Conservation (phyloP, 2,113 vertebrate species). For the Halcyon malimbica region DNA sequence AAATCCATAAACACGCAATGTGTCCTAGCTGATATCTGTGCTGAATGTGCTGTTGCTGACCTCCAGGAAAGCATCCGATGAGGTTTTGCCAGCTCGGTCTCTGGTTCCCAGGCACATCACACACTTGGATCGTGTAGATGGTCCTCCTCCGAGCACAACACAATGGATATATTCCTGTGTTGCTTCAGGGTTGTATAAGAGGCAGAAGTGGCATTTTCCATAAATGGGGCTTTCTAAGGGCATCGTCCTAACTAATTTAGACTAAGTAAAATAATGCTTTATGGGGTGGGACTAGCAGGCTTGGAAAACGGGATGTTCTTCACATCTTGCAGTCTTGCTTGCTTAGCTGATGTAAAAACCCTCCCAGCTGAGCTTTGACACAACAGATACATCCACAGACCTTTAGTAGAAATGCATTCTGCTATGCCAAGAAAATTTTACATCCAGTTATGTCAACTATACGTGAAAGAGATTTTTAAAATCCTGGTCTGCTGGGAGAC, state of each 20-base stretch:
- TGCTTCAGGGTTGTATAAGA: not conserved
- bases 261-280: not conserved
- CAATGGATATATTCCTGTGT: accelerated
- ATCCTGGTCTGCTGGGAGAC: not conserved
- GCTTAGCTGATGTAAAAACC: not conserved
- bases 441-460: not conserved
- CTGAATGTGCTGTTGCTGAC: not conserved
- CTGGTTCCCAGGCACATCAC: not conserved
- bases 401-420: not conserved
- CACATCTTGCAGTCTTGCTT: not conserved
- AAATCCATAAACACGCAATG: not conserved
- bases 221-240: not conserved
- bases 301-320: not conserved
- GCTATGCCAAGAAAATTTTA: not conserved
- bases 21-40: not conserved
- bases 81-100: not conserved
- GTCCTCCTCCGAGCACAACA: not conserved
- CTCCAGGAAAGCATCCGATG: not conserved
- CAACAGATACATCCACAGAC: not conserved
- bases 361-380: not conserved
- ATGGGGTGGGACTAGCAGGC: not conserved
- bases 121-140: not conserved
- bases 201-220: not conserved
- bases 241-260: not conserved
- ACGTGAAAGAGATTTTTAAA: not conserved